Percentiles rank a stretch among this genome's conserved stretches.
Conservation (phyloP, 2,113 vertebrate species). For the Poeciliopsis turrubarensis region DNA sequence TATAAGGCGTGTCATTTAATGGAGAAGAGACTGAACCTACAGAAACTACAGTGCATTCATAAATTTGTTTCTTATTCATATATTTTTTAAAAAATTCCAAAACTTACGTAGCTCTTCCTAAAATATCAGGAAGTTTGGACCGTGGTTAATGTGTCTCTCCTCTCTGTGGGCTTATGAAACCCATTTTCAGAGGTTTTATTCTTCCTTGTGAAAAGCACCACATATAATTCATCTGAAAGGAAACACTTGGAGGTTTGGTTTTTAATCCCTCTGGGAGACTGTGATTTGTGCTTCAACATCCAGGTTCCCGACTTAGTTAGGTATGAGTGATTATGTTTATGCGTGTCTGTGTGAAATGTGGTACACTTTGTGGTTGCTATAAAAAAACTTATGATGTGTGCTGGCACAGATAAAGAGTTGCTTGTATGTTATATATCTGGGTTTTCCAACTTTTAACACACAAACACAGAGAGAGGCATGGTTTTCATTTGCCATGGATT, state of each 20-base stretch:
- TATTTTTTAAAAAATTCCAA: constrained; percentile 7
- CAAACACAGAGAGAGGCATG: constrained; percentile 12
- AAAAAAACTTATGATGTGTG: constrained; percentile 28
- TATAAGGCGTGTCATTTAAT: background rate
- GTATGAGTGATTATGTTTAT: constrained; percentile 18
- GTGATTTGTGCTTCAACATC: constrained; percentile 38
- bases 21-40: background rate
- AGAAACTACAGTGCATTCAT: constrained; percentile 10
- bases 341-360: constrained; percentile 13
- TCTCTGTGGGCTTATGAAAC: constrained; percentile 31
- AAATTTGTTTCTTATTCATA: constrained; percentile 10
- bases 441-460: constrained; percentile 12
- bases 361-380: constrained; percentile 31
- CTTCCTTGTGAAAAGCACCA: constrained; percentile 20
- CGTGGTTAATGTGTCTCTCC: constrained; percentile 31
- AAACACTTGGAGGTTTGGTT: constrained; percentile 30
- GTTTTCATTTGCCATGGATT: constrained; percentile 53
- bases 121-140: constrained; percentile 36
- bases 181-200: constrained; percentile 50
- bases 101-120: constrained; percentile 26
- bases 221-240: constrained; percentile 28
- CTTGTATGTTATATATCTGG: constrained; percentile 28
- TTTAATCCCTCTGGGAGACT: constrained; percentile 38
- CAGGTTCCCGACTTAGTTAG: constrained; percentile 16
- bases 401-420: constrained; percentile 29